Base-by-base conservation (phyloP, 1,140 invertebrate genomes). In the Calliopsis andreniformis region DNA sequence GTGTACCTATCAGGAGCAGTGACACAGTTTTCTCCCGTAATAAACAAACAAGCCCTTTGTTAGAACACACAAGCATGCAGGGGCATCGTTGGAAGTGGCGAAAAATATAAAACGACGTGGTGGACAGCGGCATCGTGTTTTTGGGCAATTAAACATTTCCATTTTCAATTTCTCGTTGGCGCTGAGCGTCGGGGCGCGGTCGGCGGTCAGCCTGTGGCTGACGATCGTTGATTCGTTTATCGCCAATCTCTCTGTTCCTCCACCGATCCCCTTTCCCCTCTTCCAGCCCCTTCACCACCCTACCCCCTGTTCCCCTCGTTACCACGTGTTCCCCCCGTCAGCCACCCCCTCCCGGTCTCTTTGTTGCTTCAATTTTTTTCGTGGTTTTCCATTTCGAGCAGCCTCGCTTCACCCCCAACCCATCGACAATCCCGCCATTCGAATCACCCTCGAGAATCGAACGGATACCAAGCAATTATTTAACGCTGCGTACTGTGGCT, bases 161-260 rank as follows among this genome's bases (percentile, higher is more conserved):
- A 89, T 90, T 91, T 91, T 89, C 90, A 90, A 90, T 91, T 90
- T 88, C 89, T 89, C 87, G 84, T 81, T 80, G 84, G 79, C 82
- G 84, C 83, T 78, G 78, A 87, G 78, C 81, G 76, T 78, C 82
- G 86, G 82, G 83, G 81, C 76, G 84, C 83, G 81, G 78, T 87
- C 81, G 78, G 86, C 75, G 87, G 86, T 87, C 85, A 82, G 85
- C 79, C 87, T 87, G 87, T 83, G 89, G 88, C 86, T 85, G 87
- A 84, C 87, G 84, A 90, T 88, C 89, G 89, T 87, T 90, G 89
- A 91, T 91, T 91, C 90, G 86, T 90, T 91, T 90, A 91, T 90
- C 86, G 84, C 82, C 76, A 77, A 86, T 78, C 82, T 86, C 84
- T 71, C 78, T 84, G 63, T 59, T 71, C 77, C 59, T 78, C 82